Conservation (phyloP, 2,888 invertebrate genomes). For the Chymomyza caudatula region DNA sequence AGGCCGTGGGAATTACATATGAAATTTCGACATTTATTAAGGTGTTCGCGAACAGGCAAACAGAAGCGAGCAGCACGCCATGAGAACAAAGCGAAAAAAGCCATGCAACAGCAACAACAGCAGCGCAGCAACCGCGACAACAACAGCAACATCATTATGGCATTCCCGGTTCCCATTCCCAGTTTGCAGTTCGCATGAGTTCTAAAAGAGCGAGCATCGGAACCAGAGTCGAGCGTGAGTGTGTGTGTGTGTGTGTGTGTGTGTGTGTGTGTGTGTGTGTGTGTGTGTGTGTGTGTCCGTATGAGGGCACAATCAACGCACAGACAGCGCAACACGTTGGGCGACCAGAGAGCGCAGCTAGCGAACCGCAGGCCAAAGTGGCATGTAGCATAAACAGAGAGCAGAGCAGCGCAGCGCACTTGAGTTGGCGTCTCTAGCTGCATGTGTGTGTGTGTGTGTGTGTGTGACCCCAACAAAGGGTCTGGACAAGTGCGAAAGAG, state of each 20-base stretch:
- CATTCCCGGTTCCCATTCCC: neutral
- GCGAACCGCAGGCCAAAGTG: neutral
- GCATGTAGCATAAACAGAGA: slow-evolving; percentile 17
- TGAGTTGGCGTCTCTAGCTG: neutral
- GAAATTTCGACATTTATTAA: slow-evolving; percentile 77
- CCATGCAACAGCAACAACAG: neutral
- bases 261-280: neutral
- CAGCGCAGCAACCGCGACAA: neutral
- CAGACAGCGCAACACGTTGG: neutral
- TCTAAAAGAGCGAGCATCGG: neutral
- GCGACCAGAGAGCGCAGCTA: neutral
- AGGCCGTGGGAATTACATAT: slow-evolving; percentile 79
- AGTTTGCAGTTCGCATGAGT: slow-evolving; percentile 1
- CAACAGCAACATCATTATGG: neutral
- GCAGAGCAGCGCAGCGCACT: neutral
- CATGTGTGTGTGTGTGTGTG: slow-evolving; percentile 9
- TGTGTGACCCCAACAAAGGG: neutral
- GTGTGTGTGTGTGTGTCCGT: neutral
- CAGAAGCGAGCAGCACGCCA: slow-evolving; percentile 62
- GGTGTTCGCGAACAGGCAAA: slow-evolving; percentile 77
- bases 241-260: neutral
- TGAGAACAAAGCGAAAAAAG: slow-evolving; percentile 48
- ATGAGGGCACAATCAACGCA: neutral
- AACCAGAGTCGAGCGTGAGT: neutral
- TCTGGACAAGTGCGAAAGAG: slow-evolving; percentile 2